Evolutionary conservation across 2,113 vertebrate genomes (phyloP).

Genomic region (Boleophthalmus pectinirostris): DNA sequence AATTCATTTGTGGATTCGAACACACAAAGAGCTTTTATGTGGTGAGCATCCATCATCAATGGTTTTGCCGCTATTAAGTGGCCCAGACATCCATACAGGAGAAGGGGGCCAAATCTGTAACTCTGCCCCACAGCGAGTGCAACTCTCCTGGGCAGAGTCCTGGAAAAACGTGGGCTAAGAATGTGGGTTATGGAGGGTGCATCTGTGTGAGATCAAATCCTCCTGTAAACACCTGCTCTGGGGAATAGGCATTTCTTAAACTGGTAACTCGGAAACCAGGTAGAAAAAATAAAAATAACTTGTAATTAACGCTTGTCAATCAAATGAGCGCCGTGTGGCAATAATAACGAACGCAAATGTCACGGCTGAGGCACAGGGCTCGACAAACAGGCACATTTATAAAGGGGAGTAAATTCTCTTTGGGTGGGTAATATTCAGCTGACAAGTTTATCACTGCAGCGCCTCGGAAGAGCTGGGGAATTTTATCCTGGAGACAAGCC

Average conservation of each 20-base stretch:
- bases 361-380: constrained; percentile 34
- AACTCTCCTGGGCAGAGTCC: constrained; percentile 30
- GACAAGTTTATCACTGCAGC: constrained; percentile 61
- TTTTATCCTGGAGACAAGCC: constrained; percentile 44
- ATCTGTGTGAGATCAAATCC: constrained; percentile 11
- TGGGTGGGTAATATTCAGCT: constrained; percentile 58
- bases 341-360: constrained; percentile 47
- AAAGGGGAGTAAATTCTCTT: constrained; percentile 49
- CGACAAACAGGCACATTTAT: constrained; percentile 24
- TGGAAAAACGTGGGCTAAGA: constrained; percentile 33
- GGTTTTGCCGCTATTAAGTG: constrained; percentile 24
- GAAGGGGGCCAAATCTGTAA: constrained; percentile 35
- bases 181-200: constrained; percentile 34
- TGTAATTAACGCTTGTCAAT: constrained; percentile 54
- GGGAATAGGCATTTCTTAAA: background rate
- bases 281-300: constrained; percentile 1
- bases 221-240: background rate
- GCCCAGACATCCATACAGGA: constrained; percentile 14
- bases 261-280: constrained; percentile 2
- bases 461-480: constrained; percentile 32
- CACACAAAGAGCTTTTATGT: constrained; percentile 23
- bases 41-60: constrained; percentile 35
- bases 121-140: constrained; percentile 2
- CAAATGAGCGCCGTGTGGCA: constrained; percentile 29
- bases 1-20: constrained; percentile 20